Base-by-base conservation (phyloP, 92 coral and sea anemone species). In the Bergia sp. region DNA sequence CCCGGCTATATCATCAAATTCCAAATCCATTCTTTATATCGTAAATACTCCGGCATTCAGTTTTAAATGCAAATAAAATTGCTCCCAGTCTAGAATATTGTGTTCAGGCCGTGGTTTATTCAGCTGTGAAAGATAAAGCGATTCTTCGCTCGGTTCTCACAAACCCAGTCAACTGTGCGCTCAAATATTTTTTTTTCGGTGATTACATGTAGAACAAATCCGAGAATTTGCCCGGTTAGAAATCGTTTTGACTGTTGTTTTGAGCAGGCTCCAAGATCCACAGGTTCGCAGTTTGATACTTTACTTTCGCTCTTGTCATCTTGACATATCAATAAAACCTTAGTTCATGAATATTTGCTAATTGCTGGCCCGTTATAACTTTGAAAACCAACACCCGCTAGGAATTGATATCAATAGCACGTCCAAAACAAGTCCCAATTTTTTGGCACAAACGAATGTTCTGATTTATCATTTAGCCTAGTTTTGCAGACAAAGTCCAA, bases 361-460 rank as follows among this genome's bases (percentile, higher is more conserved):
- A 84, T 84, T 84, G 75, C 47, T 84, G 37, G 77, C 12, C 64
- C 53, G 78, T 72, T 84, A 37, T 42, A 64, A 6, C 15, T 71
- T 71, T 84, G 87, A 84, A 84, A 84, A 38, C 78, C 23, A 71
- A 47, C 87, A 84, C 87, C 87, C 44, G 87, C 77, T 2, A 45
- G 41, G 64, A 69, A 69, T 84, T 69, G 66, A 69, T 6, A 6
- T 84, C 65, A 84, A 84, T 72, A 84, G 79, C n/a, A 36, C 29
- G 71, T 44, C 79, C 65, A 84, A 84, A 84, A 72, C 79, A 84
- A 67, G 78, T 47, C 64, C 44, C 66, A 84, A 72, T 84, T 84
- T 79, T 82, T 84, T 53, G 44, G 85, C 79, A 84, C 87, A 84
- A 84, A 84, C 77, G 87, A 84, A 84, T 9, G 50, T 84, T 84